Evolutionary conservation across 2,888 invertebrate species (phyloP).

Genomic region (Agelastica alni): DNA sequence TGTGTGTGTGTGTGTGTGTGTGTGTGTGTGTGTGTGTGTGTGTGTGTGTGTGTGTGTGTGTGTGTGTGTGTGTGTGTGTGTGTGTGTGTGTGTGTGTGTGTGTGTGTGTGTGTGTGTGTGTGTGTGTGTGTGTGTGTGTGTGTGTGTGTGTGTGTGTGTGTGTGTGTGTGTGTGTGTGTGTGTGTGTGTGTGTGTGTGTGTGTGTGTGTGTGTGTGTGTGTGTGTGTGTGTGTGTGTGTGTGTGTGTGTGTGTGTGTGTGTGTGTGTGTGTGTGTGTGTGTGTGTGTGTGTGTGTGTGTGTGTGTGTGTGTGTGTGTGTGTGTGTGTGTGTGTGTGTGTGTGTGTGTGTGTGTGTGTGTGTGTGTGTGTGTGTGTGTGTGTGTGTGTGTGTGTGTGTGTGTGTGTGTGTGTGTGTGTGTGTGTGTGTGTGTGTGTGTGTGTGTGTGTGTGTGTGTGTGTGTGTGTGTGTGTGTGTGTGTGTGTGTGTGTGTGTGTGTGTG

Average conservation of each 20-base stretch:
- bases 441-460: slow-evolving; percentile 5
- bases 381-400: slow-evolving; percentile 5
- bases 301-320: slow-evolving; percentile 5
- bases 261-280: slow-evolving; percentile 5
- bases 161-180: slow-evolving; percentile 5
- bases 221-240: slow-evolving; percentile 5
- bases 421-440: slow-evolving; percentile 4
- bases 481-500: slow-evolving; percentile 5
- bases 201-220: slow-evolving; percentile 5
- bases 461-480: slow-evolving; percentile 3
- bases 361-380: slow-evolving; percentile 5
- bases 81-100: slow-evolving; percentile 5
- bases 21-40: slow-evolving; percentile 5
- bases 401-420: slow-evolving; percentile 5
- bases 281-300: slow-evolving; percentile 5
- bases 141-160: slow-evolving; percentile 5
- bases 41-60: slow-evolving; percentile 5
- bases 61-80: slow-evolving; percentile 5
- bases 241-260: slow-evolving; percentile 5
- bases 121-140: slow-evolving; percentile 5
- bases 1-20: slow-evolving; percentile 5
- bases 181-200: slow-evolving; percentile 5
- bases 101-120: slow-evolving; percentile 5
- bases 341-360: slow-evolving; percentile 4
- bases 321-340: slow-evolving; percentile 5